Percentiles rank a stretch among this genome's conserved stretches.
Conservation (phyloP, 2,113 vertebrate genomes). For the Paralichthys olivaceus region DNA sequence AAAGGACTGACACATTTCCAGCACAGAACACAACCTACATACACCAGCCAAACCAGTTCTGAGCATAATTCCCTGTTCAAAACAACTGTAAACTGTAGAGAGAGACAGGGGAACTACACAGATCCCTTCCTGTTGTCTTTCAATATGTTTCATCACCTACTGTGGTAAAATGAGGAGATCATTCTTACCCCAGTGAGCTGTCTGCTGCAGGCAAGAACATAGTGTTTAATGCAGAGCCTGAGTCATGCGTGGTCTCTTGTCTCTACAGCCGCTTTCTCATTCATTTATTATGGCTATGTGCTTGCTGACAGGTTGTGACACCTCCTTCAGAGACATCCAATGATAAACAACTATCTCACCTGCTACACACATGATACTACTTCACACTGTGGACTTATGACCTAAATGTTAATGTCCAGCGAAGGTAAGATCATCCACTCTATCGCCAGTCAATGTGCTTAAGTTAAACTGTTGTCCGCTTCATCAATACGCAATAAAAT, state of each 20-base stretch:
- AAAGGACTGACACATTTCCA: neutral
- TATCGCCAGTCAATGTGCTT: neutral
- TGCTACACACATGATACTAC: no score
- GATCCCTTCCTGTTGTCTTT: neutral
- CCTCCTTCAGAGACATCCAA: no score
- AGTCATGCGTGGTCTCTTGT: neutral
- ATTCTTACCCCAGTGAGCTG: neutral
- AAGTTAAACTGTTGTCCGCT: neutral
- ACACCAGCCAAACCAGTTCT: conserved; percentile 24
- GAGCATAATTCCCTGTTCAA: neutral
- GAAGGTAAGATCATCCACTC: no score
- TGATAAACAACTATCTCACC: neutral
- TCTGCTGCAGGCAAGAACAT: conserved; percentile 4
- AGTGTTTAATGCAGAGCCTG: conserved; percentile 1
- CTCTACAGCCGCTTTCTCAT: neutral
- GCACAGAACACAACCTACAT: neutral
- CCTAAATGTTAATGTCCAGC: no score
- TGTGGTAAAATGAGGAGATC: conserved; percentile 16
- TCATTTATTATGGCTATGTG: no score
- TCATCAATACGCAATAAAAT: neutral
- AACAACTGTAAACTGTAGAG: neutral
- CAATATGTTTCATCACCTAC: conserved; percentile 8
- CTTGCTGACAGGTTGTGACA: no score
- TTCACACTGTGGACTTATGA: no score
- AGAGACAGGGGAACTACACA: conserved; percentile 5